Evolutionary conservation across 2,113 vertebrate genomes (phyloP), one percentile per base, ranked within the genome.

Genomic region (Proterorhinus semilunaris): DNA sequence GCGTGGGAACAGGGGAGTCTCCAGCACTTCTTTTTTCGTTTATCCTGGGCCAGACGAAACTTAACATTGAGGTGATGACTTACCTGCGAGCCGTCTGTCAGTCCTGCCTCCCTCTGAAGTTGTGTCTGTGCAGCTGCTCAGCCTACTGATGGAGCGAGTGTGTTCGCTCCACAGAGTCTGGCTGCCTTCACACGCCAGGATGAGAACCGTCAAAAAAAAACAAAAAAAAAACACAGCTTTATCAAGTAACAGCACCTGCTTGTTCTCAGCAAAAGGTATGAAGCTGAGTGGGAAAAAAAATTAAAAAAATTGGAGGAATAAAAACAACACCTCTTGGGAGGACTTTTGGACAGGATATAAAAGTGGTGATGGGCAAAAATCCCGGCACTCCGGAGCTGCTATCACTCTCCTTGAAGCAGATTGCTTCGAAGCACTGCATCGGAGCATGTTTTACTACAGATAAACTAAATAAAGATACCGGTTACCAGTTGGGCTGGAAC

Each of bases 311-410:
- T 17, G 15, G 55, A 57, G 36, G 68, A 71, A 54, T 64, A 10
- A 55, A 11, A 5, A 55, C 21, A 11, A 54, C 78, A 77, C 82
- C 77, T 76, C 69, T 45, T 74, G 69, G 73, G 62, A 36, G 70
- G 53, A 71, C 68, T 72, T 83, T 68, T 72, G 66, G 76, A 78
- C 70, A 64, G 75, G 86, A 87, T 89, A 79, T 88, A 88, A 0
- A 36, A 36, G 27, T 36, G 4, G 27, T 36, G 27, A 36, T 36
- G 27, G 27, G 27, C 27, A 36, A 36, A 36, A 36, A 36, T 3
- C 27, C 27, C 3, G 27, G 3, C 27, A 36, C 27, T 36, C 3
- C 27, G 27, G 27, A 36, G 27, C 3, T 36, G 3, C 2, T 36
- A 3, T 36, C 4, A 3, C 27, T 36, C 27, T 36, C 27, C 27